Evolutionary conservation across 2,113 vertebrate genomes (phyloP).

Genomic region (Salvelinus namaycush): DNA sequence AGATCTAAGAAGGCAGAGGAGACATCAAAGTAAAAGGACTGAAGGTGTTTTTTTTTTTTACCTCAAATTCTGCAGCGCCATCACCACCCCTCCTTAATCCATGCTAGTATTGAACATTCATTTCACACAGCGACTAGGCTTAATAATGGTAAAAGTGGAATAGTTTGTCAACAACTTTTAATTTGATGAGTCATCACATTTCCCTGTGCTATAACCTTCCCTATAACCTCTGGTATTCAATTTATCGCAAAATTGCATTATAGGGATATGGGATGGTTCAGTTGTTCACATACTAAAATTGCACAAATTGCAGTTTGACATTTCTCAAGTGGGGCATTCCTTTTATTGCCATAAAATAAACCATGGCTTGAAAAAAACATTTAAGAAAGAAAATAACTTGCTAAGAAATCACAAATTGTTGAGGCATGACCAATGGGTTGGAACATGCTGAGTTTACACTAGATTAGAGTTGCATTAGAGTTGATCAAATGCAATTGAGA

Average conservation of each 20-base stretch:
- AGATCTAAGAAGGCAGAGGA: constrained; percentile 2
- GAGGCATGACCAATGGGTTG: too few species aligned
- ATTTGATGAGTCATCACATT: constrained; percentile 15
- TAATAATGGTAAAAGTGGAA: not conserved
- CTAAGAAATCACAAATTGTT: too few species aligned
- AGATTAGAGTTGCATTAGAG: too few species aligned
- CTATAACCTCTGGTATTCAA: not conserved
- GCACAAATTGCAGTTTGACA: not conserved
- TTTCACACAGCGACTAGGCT: constrained; percentile 1
- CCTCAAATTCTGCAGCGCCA: not conserved
- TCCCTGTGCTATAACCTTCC: not conserved
- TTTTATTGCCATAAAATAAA: not conserved
- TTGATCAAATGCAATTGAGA: too few species aligned
- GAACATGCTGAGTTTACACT: too few species aligned
- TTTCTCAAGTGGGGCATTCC: not conserved
- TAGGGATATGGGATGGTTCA: not conserved
- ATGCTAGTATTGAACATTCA: not conserved
- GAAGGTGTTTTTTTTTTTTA: too few species aligned
- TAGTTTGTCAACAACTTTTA: not conserved
- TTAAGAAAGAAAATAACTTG: not conserved
- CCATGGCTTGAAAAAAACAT: not conserved
- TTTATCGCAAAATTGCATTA: not conserved
- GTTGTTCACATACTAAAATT: constrained; percentile 11
- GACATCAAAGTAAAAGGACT: too few species aligned
- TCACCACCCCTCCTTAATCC: not conserved